Conservation (phyloP, 2,113 vertebrate species). For the Argyrosomus japonicus region DNA sequence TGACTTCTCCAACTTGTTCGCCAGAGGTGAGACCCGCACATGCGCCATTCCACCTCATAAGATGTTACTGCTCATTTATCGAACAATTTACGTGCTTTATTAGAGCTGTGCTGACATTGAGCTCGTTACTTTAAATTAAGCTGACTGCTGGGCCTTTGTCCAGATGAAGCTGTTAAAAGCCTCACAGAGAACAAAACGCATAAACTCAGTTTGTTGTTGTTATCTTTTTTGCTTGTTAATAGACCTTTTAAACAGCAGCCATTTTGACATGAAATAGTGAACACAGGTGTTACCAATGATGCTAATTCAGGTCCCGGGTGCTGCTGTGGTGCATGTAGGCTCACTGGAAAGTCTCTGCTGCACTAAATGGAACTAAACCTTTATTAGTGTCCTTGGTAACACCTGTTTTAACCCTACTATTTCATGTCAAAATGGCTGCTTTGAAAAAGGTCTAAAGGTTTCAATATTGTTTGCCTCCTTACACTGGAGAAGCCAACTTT, state of each 20-base stretch:
- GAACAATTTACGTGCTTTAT: background rate
- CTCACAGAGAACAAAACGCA: background rate
- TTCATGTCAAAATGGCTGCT: too few species aligned
- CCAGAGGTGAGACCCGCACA: constrained; percentile 86
- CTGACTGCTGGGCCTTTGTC: background rate
- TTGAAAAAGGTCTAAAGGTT: too few species aligned
- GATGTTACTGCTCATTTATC: background rate
- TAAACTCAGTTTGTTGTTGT: background rate
- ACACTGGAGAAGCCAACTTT: background rate
- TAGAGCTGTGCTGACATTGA: background rate
- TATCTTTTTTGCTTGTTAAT: background rate
- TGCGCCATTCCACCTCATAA: background rate
- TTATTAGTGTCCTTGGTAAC: too few species aligned
- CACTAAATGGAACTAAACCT: too few species aligned
- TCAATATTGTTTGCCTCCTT: background rate
- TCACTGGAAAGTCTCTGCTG: background rate
- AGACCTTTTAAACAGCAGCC: too few species aligned
- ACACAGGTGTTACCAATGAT: too few species aligned
- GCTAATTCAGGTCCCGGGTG: too few species aligned
- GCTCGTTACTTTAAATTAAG: background rate
- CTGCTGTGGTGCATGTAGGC: too few species aligned
- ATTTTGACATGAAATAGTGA: too few species aligned
- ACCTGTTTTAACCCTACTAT: too few species aligned
- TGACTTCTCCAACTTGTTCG: constrained; percentile 98
- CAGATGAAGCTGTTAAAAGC: background rate